phyloP scores from a whole-genome alignment of 2,888 invertebrate genomes.

The Ennomos fuscantarius region DNA sequence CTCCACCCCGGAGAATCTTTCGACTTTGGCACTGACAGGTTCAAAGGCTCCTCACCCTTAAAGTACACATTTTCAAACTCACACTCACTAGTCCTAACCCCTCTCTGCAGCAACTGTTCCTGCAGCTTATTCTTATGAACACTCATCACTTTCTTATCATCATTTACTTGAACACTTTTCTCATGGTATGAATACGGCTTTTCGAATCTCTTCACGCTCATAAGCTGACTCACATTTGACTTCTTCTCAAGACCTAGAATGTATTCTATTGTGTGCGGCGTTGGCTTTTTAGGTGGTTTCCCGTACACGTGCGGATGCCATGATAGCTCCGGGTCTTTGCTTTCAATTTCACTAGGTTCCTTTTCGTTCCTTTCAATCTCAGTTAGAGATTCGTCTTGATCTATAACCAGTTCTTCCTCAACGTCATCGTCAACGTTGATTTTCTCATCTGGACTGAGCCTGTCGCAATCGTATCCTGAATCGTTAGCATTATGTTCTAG shows the following conservation, averaged over 20 bases:
- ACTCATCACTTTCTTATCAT: slow-evolving; percentile 51
- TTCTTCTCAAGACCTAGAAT: slow-evolving; percentile 88
- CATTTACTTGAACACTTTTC: slow-evolving; percentile 63
- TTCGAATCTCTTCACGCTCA: slow-evolving; percentile 62
- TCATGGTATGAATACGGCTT: slow-evolving; percentile 21
- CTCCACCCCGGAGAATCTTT: slow-evolving; percentile 68
- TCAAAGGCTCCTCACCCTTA: slow-evolving; percentile 84
- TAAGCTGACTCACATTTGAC: slow-evolving; percentile 59
- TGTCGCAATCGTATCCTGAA: slow-evolving; percentile 56
- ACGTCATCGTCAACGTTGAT: slow-evolving; percentile 67
- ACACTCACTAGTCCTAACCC: slow-evolving; percentile 72
- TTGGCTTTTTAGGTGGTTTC: slow-evolving; percentile 91
- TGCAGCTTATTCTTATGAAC: slow-evolving; percentile 74
- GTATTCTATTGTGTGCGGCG: slow-evolving; percentile 94
- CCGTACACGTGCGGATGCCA: slow-evolving; percentile 97
- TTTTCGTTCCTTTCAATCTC: slow-evolving; percentile 36
- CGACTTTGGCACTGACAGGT: slow-evolving; percentile 85
- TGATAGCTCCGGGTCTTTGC: slow-evolving; percentile 69
- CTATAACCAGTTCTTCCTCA: slow-evolving; percentile 57
- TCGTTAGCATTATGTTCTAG: slow-evolving; percentile 55
- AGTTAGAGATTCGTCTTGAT: slow-evolving; percentile 51
- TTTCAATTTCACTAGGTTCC: slow-evolving; percentile 39
- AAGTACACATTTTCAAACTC: slow-evolving; percentile 62
- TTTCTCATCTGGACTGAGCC: slow-evolving; percentile 63
- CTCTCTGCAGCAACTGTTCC: slow-evolving; percentile 75